These are phyloP conservation scores for Pyrgilauda ruficollis DNA, from an alignment of 2,113 vertebrate species.

Conservation along the genomic window DNA sequence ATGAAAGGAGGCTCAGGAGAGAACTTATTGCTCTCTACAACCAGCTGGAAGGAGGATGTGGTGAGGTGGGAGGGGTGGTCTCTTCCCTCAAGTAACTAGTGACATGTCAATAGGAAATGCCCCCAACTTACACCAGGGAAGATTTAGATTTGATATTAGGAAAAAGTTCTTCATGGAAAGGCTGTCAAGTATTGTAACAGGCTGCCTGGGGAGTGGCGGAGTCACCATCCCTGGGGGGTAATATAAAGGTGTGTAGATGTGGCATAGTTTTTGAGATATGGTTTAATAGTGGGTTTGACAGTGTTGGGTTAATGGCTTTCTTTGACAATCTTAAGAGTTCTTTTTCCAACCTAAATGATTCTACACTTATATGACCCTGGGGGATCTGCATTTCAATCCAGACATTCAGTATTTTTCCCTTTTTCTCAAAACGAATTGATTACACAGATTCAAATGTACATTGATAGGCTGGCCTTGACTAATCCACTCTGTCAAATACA, in stretches of 20 bases:
- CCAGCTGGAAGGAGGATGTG: neutral
- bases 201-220: neutral
- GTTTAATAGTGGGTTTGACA: neutral
- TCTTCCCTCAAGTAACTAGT: neutral
- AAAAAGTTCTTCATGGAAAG: neutral
- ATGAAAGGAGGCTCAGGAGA: neutral
- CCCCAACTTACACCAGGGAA: neutral
- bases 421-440: neutral
- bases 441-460: neutral
- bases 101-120: neutral
- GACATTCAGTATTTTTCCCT: neutral
- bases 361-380: neutral
- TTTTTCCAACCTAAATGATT: neutral
- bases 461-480: neutral
- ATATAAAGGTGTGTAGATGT: neutral
- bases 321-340: rapidly evolving
- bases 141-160: neutral
- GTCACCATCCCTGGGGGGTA: neutral
- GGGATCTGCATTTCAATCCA: neutral
- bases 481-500: neutral
- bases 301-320: neutral
- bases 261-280: neutral
- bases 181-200: neutral
- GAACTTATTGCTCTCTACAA: neutral
- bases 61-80: neutral